Conservation (phyloP, 2,113 vertebrate species). For the Hucho hucho region DNA sequence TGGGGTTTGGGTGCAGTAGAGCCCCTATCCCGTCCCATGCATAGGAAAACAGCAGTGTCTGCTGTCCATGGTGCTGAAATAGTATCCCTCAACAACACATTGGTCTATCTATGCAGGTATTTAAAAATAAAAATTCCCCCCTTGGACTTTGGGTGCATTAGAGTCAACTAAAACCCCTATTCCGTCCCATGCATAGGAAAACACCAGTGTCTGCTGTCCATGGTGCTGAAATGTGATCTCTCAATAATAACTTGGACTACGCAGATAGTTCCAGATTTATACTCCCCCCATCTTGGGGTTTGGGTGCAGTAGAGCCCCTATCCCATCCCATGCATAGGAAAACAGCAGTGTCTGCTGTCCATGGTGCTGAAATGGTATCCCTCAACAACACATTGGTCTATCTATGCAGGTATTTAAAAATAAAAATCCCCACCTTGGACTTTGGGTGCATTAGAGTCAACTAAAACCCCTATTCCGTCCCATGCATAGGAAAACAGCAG, state of each 20-base stretch:
- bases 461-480: not conserved
- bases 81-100: no score
- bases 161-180: not conserved
- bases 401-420: no score
- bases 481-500: conserved; percentile 13
- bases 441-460: not conserved
- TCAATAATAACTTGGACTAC: not conserved
- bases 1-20: not conserved
- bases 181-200: conserved; percentile 5
- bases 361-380: conserved; percentile 56
- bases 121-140: not conserved
- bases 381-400: no score
- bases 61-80: conserved; percentile 69
- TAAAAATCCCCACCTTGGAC: not conserved
- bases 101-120: no score
- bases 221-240: conserved; percentile 48
- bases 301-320: no score
- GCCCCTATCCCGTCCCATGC: not conserved
- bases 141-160: not conserved
- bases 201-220: conserved; percentile 48
- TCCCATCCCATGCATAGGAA: not conserved
- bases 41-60: conserved; percentile 4
- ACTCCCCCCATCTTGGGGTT: not conserved
- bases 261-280: no score
- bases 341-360: conserved; percentile 50